These are phyloP conservation scores for Isotomurus palustris DNA, from an alignment of 2,888 invertebrate species.

Conservation along the genomic window DNA sequence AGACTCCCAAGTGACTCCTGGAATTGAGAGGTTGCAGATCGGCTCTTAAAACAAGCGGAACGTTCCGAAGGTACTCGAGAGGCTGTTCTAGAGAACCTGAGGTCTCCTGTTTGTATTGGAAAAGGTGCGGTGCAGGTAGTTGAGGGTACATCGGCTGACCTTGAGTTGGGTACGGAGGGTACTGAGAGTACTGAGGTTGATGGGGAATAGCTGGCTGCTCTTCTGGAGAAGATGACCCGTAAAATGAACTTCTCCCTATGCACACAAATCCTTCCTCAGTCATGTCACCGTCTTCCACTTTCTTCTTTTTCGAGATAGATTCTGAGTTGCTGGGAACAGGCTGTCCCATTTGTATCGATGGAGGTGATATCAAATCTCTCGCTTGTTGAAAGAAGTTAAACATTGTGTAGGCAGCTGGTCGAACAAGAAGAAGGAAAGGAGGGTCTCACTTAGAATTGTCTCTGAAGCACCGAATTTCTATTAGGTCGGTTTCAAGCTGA, in stretches of 20 bases:
- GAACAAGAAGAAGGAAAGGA: too few species aligned
- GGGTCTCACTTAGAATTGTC: too few species aligned
- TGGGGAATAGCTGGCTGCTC: slow-evolving; percentile 24
- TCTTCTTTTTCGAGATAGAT: slow-evolving; percentile 18
- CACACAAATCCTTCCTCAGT: slow-evolving; percentile 42
- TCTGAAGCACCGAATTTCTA: too few species aligned
- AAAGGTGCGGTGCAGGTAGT: slow-evolving; percentile 4
- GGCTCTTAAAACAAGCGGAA: slow-evolving; percentile 29
- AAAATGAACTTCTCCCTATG: slow-evolving; percentile 39
- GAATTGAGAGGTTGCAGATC: slow-evolving; percentile 6
- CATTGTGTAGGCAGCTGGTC: slow-evolving; percentile 9
- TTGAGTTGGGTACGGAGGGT: slow-evolving; percentile 8
- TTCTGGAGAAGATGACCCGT: too few species aligned
- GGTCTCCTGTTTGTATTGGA: background rate
- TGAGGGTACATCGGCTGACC: slow-evolving; percentile 18
- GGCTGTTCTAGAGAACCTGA: background rate
- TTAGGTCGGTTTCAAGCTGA: too few species aligned
- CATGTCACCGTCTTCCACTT: slow-evolving; percentile 21
- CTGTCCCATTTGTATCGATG: slow-evolving; percentile 32
- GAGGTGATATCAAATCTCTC: slow-evolving; percentile 26
- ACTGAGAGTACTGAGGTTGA: too few species aligned
- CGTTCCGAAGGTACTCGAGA: slow-evolving; percentile 16
- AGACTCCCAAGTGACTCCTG: background rate
- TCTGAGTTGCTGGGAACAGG: slow-evolving; percentile 11
- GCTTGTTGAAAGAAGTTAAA: slow-evolving; percentile 26